Evolutionary conservation across 1,140 invertebrate species (phyloP), one percentile per base, ranked within the genome.

Genomic region (Ephestia elutella): DNA sequence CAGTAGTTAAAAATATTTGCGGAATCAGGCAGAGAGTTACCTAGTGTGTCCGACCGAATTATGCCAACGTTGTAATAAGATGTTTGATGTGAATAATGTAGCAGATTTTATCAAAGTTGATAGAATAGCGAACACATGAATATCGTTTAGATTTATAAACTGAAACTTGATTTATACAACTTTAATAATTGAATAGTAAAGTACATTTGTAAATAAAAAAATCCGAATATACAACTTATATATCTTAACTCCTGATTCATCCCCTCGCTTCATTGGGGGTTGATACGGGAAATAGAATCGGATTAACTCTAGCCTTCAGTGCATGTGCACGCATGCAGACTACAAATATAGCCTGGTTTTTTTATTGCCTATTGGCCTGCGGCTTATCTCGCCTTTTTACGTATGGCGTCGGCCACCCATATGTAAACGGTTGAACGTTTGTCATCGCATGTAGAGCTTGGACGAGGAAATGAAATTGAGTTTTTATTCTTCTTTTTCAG

Each of bases 201-300:
- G n/a, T n/a, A n/a, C n/a, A n/a, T n/a, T n/a, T n/a, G n/a, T n/a
- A n/a, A n/a, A n/a, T n/a, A n/a, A n/a, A n/a, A n/a, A n/a, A n/a
- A n/a, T n/a, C n/a, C n/a, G n/a, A n/a, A n/a, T 44, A 17, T 44
- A 44, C 38, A 15, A 44, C 15, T 15, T 44, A 44, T 3, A 44
- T 15, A 11, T 8, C 5, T 10, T 15, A 13, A 15, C 13, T 44
- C 13, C 0, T 35, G 13, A 35, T 35, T 35, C 32, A 9, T 13
- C 38, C 38, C n/a, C 38, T 44, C 38, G 50, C 19, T 8, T 53
- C 50, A 53, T 53, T 21, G 20, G n/a, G 50, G 50, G 20, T 53
- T 53, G 50, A 53, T 53, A 25, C 20, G 60, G 66, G 66, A 62
- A 55, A 63, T 68, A 59, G 58, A 65, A 68, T 68, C 60, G 62